phyloP scores from a whole-genome alignment of 2,113 vertebrate species.

The Osmerus eperlanus region DNA sequence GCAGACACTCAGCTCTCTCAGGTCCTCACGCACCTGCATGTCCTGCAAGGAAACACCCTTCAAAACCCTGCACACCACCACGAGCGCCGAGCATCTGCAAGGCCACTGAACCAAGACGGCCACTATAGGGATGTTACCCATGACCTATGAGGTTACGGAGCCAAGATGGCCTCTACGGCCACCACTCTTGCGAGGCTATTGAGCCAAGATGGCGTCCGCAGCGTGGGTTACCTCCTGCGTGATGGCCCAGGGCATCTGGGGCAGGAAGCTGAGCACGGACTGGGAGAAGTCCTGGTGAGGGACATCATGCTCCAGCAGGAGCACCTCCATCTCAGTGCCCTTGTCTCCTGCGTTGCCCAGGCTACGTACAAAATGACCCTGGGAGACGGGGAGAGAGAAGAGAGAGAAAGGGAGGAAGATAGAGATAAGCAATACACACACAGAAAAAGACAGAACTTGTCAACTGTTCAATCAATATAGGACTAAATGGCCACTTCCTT shows the following conservation, averaged over 20 bases:
- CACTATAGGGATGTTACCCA: too few species aligned
- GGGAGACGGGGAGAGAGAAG: background rate
- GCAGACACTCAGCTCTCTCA: constrained; percentile 84
- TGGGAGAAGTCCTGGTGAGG: constrained; percentile 94
- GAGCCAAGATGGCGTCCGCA: background rate
- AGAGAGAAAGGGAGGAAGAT: background rate
- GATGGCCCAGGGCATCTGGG: constrained; percentile 92
- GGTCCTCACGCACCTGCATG: constrained; percentile 81
- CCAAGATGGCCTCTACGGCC: background rate
- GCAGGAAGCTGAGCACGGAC: constrained; percentile 89
- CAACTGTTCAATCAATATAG: background rate
- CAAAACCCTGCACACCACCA: too few species aligned
- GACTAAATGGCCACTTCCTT: too few species aligned
- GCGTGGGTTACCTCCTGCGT: constrained; percentile 77
- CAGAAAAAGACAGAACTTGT: too few species aligned
- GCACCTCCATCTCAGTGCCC: constrained; percentile 91
- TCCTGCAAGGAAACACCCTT: constrained; percentile 71
- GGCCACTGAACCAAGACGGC: too few species aligned
- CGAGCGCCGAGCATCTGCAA: too few species aligned
- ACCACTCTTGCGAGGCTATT: too few species aligned
- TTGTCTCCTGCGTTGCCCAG: constrained; percentile 89
- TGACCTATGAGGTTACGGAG: background rate
- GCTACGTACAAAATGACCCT: constrained; percentile 97
- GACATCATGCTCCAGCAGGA: constrained; percentile 94
- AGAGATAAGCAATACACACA: background rate